phyloP scores from a whole-genome alignment of 1,140 invertebrate species.

The Drosophila arawakana region DNA sequence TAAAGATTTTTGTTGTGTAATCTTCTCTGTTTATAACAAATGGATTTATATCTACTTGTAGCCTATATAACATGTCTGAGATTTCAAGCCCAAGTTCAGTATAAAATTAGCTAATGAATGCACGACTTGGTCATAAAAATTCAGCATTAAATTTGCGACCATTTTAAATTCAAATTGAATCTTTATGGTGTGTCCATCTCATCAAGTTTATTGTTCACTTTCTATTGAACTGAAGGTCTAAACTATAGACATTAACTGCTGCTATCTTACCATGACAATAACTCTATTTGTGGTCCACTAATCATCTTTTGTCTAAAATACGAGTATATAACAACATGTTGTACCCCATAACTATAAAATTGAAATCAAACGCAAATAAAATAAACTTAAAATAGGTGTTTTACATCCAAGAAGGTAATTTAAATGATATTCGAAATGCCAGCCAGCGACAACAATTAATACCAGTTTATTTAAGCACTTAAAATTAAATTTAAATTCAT shows the following conservation, averaged over 20 bases:
- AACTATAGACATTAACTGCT: slow-evolving; percentile 1
- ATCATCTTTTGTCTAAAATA: slow-evolving; percentile 54
- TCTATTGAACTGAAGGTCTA: slow-evolving; percentile 43
- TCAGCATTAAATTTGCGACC: slow-evolving; percentile 22
- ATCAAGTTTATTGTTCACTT: slow-evolving; percentile 30
- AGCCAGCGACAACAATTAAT: slow-evolving; percentile 73
- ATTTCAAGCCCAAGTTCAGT: not conserved
- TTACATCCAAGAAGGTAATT: slow-evolving; percentile 31
- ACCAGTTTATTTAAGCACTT: slow-evolving; percentile 65
- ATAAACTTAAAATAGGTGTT: slow-evolving; percentile 39
- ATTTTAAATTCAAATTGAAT: slow-evolving; percentile 49
- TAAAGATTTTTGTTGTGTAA: too few relatives aligned
- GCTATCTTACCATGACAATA: slow-evolving; percentile 49
- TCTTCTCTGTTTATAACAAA: too few relatives aligned
- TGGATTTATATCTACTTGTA: not conserved
- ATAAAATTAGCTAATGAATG: slow-evolving; percentile 18
- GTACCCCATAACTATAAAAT: slow-evolving; percentile 47
- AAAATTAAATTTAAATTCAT: slow-evolving; percentile 71
- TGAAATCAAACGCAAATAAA: slow-evolving; percentile 63
- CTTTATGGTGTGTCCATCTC: not conserved
- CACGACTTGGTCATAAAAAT: slow-evolving; percentile 34
- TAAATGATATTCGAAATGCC: slow-evolving; percentile 65
- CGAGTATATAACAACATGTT: slow-evolving; percentile 17
- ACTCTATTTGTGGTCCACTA: slow-evolving; percentile 28
- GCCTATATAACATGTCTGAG: not conserved